Base-by-base conservation (phyloP, 2,888 invertebrate species). In the Macrophya alboannulata region DNA sequence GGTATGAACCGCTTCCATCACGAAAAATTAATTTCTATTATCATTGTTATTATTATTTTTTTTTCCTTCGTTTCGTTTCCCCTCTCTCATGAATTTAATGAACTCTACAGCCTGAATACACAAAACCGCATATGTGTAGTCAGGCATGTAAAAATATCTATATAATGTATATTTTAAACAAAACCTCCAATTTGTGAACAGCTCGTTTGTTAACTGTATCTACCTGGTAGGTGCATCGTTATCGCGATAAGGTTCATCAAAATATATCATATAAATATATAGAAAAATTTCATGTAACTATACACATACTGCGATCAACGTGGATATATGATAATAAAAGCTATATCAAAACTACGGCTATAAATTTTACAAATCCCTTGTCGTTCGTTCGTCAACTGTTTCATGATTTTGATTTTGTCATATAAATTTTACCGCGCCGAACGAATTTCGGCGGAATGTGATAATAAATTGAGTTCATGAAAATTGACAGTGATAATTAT, bases 11-110 rank as follows among this genome's bases (percentile, higher is more conserved):
- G 12, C 45, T n/a, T 17, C n/a, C n/a, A 9, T 45, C 21, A 6
- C 25, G 48, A 21, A 48, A 55, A 77, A 77, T 55, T 55, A 37
- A 77, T 51, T 62, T n/a, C 21, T 62, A n/a, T 62, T 21, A 10
- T 48, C 4, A 9, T 48, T 12, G 5, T 48, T 12, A 10, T 12
- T 62, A 21, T 62, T 48, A 2, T 68, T 68, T 37, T 10, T 12
- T 10, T n/a, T 37, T 71, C 15, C 15, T 15, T 37, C 31, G 31
- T 17, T 71, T 40, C n/a, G 15, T 40, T 40, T 0, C 12, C 25
- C 25, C 62, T 62, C 0, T 62, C 4, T 12, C 62, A 40, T 15
- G 5, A 71, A 71, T 71, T 71, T 71, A 4, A 71, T 71, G 4
- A 71, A 40, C 25, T 62, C 25, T 17, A 40, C 40, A 68, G 31